Percentiles rank a stretch among this genome's conserved stretches.
phyloP scores from a whole-genome alignment of 2,797 vertebrate genomes.

The Craterocephalus amniculus region DNA sequence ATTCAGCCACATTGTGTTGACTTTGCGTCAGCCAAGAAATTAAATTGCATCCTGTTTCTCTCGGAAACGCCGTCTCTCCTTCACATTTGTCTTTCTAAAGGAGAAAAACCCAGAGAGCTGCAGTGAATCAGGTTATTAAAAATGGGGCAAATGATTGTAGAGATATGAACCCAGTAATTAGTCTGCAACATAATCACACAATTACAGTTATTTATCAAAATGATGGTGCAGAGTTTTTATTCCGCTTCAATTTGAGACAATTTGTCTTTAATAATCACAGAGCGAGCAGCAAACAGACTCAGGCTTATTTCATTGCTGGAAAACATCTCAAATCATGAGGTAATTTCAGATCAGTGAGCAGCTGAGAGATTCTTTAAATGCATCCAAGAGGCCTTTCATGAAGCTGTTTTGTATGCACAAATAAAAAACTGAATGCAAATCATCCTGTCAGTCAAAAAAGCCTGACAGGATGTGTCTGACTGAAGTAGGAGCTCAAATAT shows the following conservation, averaged over 20 bases:
- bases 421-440: neutral
- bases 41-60: constrained; percentile 16
- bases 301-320: neutral
- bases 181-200: neutral
- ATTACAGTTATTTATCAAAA: neutral
- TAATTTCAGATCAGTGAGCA: neutral
- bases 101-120: constrained; percentile 2
- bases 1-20: constrained; percentile 41
- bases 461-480: no score
- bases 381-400: neutral
- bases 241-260: neutral
- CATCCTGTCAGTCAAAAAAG: neutral
- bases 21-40: constrained; percentile 27
- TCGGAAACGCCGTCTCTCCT: neutral
- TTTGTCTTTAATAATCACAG: neutral
- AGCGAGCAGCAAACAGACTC: neutral
- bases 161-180: neutral
- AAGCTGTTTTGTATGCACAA: neutral
- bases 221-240: neutral
- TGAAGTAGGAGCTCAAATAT: neutral
- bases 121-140: neutral
- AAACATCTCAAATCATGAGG: neutral
- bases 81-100: constrained; percentile 9
- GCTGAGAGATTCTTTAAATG: neutral
- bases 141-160: constrained; percentile 14